Base-by-base conservation (phyloP, 2,113 vertebrate genomes). In the Diadophis punctatus region DNA sequence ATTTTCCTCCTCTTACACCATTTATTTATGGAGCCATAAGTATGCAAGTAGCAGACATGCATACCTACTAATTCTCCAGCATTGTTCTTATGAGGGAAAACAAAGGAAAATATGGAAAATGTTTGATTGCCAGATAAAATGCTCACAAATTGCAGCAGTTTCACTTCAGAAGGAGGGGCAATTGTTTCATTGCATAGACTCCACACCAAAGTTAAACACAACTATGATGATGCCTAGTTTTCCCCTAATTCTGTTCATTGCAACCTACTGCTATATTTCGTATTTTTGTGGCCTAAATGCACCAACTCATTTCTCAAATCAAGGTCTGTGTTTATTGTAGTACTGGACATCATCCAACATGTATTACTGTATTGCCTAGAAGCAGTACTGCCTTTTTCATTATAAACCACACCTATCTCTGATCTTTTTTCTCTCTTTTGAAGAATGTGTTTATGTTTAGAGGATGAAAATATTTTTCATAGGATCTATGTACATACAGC, bases 291-390 rank as follows among this genome's bases (percentile, higher is more conserved):
- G 30, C 18, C 43, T 86, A 86, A 85, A 18, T 89, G 30, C 43
- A 58, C 30, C 30, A 92, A 46, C 8, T 60, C 8, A 92, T 85
- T 89, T 58, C 25, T 56, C 49, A 53, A 27, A 92, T 85, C 20
- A 51, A 18, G 12, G 10, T 22, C 20, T 85, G 30, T 49, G 85
- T 89, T 39, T 60, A 9, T 39, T 88, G 14, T 53, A 51, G n/a
- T 92, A 86, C 20, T 1, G 0, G 1, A 10, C 0, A 1, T 10
- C 87, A 93, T 93, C 0, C 9, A 0, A 0, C 14, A 43, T 80
- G 18, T 39, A 80, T 80, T 74, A 4, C 58, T 48, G 8, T 74
- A 4, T 86, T 48, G 12, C 52, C 89, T 1, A 12, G 74, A 93
- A 39, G 68, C 0, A 84, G 86, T 89, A 92, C 49, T 93, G 0